A percentile compares a stretch with the other conserved stretches of the same genome.
phyloP scores from a whole-genome alignment of 1,140 invertebrate species.

The Drosophila fuyamai region DNA sequence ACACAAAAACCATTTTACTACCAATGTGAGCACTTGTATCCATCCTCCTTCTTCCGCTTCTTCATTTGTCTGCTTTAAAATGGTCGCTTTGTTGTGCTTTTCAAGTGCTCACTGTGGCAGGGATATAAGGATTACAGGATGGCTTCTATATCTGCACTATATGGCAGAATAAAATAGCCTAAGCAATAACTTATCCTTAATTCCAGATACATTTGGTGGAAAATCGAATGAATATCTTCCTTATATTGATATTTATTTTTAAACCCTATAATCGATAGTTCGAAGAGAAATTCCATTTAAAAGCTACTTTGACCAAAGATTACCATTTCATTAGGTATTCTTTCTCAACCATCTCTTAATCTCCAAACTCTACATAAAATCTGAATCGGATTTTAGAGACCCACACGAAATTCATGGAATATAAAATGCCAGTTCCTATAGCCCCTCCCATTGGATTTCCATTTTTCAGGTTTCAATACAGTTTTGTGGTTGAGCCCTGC shows the following conservation, averaged over 20 bases:
- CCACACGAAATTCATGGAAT: constrained; percentile 4
- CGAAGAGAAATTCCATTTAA: no score
- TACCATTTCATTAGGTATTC: constrained; percentile 19
- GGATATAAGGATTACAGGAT: neutral
- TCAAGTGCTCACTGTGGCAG: constrained; percentile 5
- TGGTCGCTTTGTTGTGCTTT: constrained; percentile 22
- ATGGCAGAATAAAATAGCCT: no score
- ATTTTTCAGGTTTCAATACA: constrained; percentile 50
- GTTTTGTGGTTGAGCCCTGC: constrained; percentile 54
- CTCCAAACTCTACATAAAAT: constrained; percentile 4
- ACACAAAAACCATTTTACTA: constrained; percentile 45
- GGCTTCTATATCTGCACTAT: no score
- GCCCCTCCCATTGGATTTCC: constrained; percentile 3
- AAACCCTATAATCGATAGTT: no score
- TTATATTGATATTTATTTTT: no score
- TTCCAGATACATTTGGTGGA: no score
- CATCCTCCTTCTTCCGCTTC: constrained; percentile 1
- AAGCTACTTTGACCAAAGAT: neutral
- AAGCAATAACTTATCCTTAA: no score
- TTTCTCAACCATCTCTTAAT: constrained; percentile 10
- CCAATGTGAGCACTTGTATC: constrained; percentile 23
- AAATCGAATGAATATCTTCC: no score
- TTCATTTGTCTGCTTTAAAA: constrained; percentile 24
- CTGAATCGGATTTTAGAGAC: constrained; percentile 3
- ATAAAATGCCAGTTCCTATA: neutral